phyloP scores from a whole-genome alignment of 2,888 invertebrate species.

The Myopa tessellatipennis region DNA sequence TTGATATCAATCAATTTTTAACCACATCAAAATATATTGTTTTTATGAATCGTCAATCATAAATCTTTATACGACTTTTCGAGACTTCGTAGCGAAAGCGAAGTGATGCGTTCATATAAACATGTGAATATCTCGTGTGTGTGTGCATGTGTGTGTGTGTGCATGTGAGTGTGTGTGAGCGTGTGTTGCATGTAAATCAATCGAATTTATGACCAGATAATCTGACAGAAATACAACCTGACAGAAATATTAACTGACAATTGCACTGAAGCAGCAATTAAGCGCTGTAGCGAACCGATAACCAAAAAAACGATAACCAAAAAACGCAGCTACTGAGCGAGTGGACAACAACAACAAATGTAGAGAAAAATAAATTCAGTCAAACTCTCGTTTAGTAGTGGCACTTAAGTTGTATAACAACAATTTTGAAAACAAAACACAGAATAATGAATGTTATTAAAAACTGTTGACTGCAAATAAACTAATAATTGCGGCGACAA shows the following conservation, averaged over 20 bases:
- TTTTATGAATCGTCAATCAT: no score
- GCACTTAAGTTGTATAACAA: no score
- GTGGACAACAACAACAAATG: neutral
- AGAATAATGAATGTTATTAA: slow-evolving; percentile 17
- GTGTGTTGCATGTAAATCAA: neutral
- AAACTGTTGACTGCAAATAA: slow-evolving; percentile 16
- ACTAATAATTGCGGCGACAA: slow-evolving; percentile 7
- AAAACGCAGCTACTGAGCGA: neutral
- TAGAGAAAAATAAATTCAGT: neutral
- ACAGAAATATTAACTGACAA: no score
- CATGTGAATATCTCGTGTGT: neutral
- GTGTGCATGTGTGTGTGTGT: neutral
- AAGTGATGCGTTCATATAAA: no score
- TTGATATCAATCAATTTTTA: no score
- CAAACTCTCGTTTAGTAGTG: neutral
- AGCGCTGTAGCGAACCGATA: neutral
- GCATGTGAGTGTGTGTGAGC: neutral
- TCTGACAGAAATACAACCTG: neutral
- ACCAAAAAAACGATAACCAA: neutral
- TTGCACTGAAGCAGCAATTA: no score
- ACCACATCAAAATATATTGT: no score
- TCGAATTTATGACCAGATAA: neutral
- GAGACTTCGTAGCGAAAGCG: no score
- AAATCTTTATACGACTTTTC: no score
- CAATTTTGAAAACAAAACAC: no score